phyloP scores from a whole-genome alignment of 30 jellyfish, hydroid and myxozoan species.

The Rhopilema esculentum region DNA sequence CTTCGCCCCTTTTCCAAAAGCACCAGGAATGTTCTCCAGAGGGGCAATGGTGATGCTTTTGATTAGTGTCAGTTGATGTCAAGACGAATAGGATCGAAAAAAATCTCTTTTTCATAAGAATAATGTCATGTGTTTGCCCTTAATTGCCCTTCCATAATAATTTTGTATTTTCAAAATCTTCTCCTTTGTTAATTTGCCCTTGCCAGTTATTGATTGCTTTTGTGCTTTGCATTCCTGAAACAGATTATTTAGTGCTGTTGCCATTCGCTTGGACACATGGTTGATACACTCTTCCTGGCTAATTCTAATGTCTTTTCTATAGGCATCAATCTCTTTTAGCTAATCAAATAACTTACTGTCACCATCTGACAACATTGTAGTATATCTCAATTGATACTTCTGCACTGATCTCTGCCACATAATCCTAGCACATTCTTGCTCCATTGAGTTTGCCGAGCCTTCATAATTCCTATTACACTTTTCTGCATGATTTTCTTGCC shows the following conservation, averaged over 20 bases:
- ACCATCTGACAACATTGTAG: no score
- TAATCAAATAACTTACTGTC: conserved; percentile 16
- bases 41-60: conserved; percentile 32
- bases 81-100: conserved; percentile 16
- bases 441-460: conserved; percentile 70
- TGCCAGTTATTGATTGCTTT: conserved; percentile 42
- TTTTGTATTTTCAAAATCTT: conserved; percentile 29
- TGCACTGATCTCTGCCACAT: conserved; percentile 45
- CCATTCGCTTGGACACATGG: conserved; percentile 31
- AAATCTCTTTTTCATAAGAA: neutral
- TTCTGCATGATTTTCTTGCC: conserved; percentile 39
- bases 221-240: neutral
- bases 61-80: conserved; percentile 14
- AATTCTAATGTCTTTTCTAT: neutral
- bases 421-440: conserved; percentile 39
- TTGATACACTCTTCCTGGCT: conserved; percentile 26
- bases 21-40: conserved; percentile 36
- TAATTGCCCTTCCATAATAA: conserved; percentile 32
- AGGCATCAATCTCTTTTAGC: neutral
- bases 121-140: conserved; percentile 16
- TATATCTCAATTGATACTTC: conserved; percentile 10
- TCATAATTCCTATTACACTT: neutral
- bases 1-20: conserved; percentile 38
- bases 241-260: conserved; percentile 9
- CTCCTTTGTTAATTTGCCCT: conserved; percentile 22